Evolutionary conservation across 2,113 vertebrate species (phyloP), one percentile per base, ranked within the genome.

Genomic region (Stomatorhinus ivindoensis): DNA sequence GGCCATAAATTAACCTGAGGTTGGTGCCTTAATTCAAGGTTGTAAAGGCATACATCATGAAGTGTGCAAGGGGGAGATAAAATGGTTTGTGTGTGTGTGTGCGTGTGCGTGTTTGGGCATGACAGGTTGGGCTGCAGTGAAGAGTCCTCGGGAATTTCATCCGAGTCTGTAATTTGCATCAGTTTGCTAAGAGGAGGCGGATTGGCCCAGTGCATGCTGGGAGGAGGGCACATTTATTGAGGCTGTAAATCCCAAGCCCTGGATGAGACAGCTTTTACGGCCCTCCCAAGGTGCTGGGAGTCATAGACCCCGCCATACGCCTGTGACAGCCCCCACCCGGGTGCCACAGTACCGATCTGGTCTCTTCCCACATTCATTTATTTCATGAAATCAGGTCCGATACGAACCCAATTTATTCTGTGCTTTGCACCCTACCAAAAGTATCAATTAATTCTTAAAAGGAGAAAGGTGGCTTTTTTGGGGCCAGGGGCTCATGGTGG

Each of bases 381-480:
- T 90, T 90, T 89, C 90, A 89, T 73, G 88, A 48, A 90, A 89
- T 87, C 61, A 91, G 91, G 87, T 88, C 92, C 76, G 91, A 93
- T 95, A 73, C 48, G 31, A 90, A 87, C 92, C 91, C 91, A 94
- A 91, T 89, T 91, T 86, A 91, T 90, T 91, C 90, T 87, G 76
- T 86, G 90, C 91, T 91, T 89, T 91, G 91, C 73, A 88, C 86
- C 10, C 91, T 93, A 91, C 92, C 92, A 92, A 90, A 88, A 92
- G 91, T 91, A 91, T 93, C 91, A 93, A 94, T 94, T 94, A 93
- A 94, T 92, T 90, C 73, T 87, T 87, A 88, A 91, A 89, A 89
- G 55, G 87, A 82, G 76, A 90, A 89, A 87, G 58, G 87, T 61
- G 76, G 55, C 86, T 80, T 89, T 88, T 76, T 83, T 46, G 48